Evolutionary conservation across 2,113 vertebrate species (phyloP).

Genomic region (Typhlomys cinereus): DNA sequence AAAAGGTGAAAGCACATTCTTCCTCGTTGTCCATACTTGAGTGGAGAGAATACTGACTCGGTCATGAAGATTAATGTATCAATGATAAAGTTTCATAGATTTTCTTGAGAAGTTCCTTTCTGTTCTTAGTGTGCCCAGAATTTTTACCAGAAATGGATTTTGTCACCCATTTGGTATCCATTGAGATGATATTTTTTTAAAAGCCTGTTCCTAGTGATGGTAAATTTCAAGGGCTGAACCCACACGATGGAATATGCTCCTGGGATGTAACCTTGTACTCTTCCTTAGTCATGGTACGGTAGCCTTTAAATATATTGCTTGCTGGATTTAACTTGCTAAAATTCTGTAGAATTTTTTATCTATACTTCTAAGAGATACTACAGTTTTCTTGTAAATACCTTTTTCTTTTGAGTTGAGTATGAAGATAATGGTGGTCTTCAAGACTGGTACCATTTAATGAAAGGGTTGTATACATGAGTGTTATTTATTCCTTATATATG

Average conservation of each 20-base stretch:
- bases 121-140: background rate
- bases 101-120: background rate
- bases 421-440: background rate
- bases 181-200: background rate
- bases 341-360: background rate
- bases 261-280: background rate
- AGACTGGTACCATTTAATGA: background rate
- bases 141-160: background rate
- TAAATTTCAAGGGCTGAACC: background rate
- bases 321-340: background rate
- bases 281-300: background rate
- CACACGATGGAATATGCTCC: background rate
- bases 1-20: background rate
- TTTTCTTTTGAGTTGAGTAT: background rate
- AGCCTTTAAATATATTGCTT: background rate
- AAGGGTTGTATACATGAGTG: background rate
- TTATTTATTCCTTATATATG: background rate
- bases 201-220: background rate
- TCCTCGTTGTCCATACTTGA: background rate
- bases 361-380: background rate
- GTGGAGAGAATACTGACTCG: background rate
- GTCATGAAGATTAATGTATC: background rate
- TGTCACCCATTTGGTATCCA: background rate
- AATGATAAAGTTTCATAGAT: background rate
- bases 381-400: background rate